phyloP scores from a whole-genome alignment of 30 jellyfish, hydroid and myxozoan species.

The Morbakka virulenta region DNA sequence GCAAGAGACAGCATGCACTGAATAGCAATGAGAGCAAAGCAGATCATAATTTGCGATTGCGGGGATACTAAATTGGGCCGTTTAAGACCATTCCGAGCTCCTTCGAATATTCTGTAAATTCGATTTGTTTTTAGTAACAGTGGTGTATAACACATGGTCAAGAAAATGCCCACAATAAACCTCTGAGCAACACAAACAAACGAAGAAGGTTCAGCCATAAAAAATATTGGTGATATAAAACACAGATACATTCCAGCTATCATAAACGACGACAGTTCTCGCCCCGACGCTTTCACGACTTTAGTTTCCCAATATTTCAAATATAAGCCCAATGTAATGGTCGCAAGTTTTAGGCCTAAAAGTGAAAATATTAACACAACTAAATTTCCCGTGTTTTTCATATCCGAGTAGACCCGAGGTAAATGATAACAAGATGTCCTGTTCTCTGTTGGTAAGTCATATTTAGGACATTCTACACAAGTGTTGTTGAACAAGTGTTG shows the following conservation, averaged over 20 bases:
- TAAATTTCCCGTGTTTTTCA: background rate
- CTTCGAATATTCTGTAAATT: constrained; percentile 62
- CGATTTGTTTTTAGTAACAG: constrained; percentile 71
- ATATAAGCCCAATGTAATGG: constrained; percentile 6
- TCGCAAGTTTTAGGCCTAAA: constrained; percentile 21
- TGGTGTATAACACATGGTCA: constrained; percentile 78
- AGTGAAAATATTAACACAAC: constrained; percentile 11
- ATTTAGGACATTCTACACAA: constrained; percentile 16
- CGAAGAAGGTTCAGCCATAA: constrained; percentile 24
- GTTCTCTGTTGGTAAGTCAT: constrained; percentile 1
- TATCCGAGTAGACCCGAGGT: constrained; percentile 3
- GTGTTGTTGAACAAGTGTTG: constrained; percentile 32
- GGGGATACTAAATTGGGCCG: constrained; percentile 58
- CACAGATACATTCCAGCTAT: constrained; percentile 42
- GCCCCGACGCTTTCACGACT: constrained; percentile 54
- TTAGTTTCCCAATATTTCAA: constrained; percentile 20
- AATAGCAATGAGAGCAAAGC: constrained; percentile 55
- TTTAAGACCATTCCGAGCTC: constrained; percentile 40
- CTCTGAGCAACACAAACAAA: constrained; percentile 50
- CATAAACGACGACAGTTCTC: constrained; percentile 52
- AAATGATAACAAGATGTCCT: background rate
- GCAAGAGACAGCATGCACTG: constrained; percentile 56
- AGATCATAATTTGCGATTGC: constrained; percentile 69
- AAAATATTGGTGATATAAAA: constrained; percentile 42
- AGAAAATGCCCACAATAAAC: constrained; percentile 68